Percentiles rank a stretch among this genome's conserved stretches.
These are phyloP conservation scores for Caenorhabditis macrosperma DNA, from an alignment of 2,888 invertebrate genomes.

Conservation along the genomic window DNA sequence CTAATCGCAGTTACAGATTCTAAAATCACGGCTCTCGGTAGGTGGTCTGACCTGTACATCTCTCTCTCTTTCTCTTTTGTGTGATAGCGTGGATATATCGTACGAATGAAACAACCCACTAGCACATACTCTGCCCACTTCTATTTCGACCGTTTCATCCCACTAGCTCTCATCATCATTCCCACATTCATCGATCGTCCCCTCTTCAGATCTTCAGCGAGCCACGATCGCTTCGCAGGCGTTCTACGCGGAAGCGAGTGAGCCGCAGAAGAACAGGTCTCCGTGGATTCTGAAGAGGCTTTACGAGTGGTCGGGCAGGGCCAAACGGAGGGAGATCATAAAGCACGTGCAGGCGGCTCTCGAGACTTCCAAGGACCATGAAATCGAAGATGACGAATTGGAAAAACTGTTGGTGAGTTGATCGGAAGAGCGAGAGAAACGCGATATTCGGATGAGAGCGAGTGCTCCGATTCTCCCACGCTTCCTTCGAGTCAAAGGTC, in stretches of 20 bases:
- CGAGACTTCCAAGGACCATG: conserved; percentile 73
- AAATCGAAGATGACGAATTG: conserved; percentile 77
- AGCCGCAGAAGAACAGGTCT: conserved; percentile 72
- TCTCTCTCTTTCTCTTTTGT: not conserved
- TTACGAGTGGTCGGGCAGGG: conserved; percentile 83
- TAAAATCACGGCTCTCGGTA: conserved; percentile 45
- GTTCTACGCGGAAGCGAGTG: conserved; percentile 78
- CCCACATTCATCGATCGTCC: not conserved
- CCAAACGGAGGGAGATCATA: conserved; percentile 79
- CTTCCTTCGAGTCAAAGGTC: no score
- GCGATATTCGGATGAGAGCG: no score
- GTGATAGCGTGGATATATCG: not conserved
- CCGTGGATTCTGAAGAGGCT: conserved; percentile 80
- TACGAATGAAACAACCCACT: not conserved
- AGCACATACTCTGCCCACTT: conserved; percentile 19
- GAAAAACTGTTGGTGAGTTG: conserved; percentile 73
- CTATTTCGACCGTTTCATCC: conserved; percentile 1
- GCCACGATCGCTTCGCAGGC: conserved; percentile 80
- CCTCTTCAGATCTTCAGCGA: conserved; percentile 78
- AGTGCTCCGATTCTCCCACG: no score
- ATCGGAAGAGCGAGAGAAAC: not conserved
- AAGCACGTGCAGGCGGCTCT: conserved; percentile 79
- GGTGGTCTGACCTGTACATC: not conserved
- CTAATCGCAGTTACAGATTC: conserved; percentile 29
- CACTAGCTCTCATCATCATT: conserved; percentile 10